phyloP scores from a whole-genome alignment of 2,113 vertebrate genomes.

The Laticauda colubrina region DNA sequence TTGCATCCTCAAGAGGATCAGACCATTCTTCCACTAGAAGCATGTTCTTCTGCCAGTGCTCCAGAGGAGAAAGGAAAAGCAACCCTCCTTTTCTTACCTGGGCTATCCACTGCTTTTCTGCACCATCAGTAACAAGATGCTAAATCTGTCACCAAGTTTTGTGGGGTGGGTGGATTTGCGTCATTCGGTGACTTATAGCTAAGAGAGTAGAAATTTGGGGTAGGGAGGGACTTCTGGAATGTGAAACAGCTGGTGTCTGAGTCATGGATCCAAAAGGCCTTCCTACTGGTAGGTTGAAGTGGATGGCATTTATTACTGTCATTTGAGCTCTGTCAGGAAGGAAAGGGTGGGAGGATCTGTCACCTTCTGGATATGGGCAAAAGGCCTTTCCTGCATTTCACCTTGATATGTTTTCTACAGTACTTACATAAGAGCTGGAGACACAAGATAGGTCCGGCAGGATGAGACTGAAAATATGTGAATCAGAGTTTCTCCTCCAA shows the following conservation, averaged over 20 bases:
- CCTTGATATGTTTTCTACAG: background rate
- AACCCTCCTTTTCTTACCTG: background rate
- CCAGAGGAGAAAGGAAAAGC: background rate
- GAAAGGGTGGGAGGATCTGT: background rate
- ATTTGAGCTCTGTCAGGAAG: background rate
- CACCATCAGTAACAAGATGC: constrained; percentile 1
- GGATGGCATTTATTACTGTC: background rate
- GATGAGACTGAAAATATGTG: background rate
- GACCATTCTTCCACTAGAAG: background rate
- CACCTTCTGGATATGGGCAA: fast-evolving
- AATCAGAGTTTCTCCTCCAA: background rate
- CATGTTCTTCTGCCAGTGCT: background rate
- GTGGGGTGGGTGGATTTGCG: constrained; percentile 59
- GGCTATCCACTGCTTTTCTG: constrained; percentile 24
- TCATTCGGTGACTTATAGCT: constrained; percentile 48
- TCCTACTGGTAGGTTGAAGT: background rate
- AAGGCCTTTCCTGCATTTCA: constrained; percentile 4
- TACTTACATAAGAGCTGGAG: background rate
- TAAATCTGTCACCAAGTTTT: constrained; percentile 27
- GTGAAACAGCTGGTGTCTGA: constrained; percentile 41
- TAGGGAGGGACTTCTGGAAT: constrained; percentile 41
- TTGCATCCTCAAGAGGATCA: background rate
- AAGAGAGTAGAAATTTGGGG: background rate
- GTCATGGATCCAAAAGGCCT: constrained; percentile 31
- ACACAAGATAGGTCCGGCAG: background rate